Conservation (phyloP, 1,140 invertebrate species). For the Cotesia glomerata region DNA sequence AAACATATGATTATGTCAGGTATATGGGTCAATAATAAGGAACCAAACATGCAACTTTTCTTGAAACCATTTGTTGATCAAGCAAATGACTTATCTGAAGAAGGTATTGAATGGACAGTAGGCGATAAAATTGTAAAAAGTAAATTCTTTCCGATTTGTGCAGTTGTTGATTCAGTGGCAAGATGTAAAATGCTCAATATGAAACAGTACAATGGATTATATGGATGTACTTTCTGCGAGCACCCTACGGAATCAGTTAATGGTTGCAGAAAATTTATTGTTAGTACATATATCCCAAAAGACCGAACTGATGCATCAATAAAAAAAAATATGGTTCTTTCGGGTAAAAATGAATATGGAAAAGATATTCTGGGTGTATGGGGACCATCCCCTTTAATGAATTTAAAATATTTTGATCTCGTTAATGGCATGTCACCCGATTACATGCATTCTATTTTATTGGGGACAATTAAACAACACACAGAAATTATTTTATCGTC, state of each 20-base stretch:
- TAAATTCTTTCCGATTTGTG: slow-evolving; percentile 24
- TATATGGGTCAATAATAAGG: background rate
- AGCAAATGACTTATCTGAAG: slow-evolving; percentile 19
- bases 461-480: slow-evolving; percentile 29
- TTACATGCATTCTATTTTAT: slow-evolving; percentile 31
- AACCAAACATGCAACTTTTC: background rate
- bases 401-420: slow-evolving; percentile 22
- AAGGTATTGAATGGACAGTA: slow-evolving; percentile 29
- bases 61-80: slow-evolving; percentile 26
- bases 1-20: background rate
- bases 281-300: background rate
- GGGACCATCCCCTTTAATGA: slow-evolving; percentile 1
- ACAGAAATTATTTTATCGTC: slow-evolving; percentile 28
- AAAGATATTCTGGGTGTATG: background rate
- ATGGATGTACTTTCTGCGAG: slow-evolving; percentile 35
- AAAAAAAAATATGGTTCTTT: background rate
- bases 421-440: slow-evolving; percentile 29
- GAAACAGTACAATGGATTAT: slow-evolving; percentile 21
- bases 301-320: slow-evolving; percentile 22
- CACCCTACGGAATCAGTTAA: background rate
- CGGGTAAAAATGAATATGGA: background rate
- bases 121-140: slow-evolving; percentile 25
- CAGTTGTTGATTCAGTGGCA: background rate
- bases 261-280: slow-evolving; percentile 12
- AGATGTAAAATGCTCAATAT: too few species aligned